phyloP scores from a whole-genome alignment of 1,140 invertebrate species.

The Drosophila virilis region DNA sequence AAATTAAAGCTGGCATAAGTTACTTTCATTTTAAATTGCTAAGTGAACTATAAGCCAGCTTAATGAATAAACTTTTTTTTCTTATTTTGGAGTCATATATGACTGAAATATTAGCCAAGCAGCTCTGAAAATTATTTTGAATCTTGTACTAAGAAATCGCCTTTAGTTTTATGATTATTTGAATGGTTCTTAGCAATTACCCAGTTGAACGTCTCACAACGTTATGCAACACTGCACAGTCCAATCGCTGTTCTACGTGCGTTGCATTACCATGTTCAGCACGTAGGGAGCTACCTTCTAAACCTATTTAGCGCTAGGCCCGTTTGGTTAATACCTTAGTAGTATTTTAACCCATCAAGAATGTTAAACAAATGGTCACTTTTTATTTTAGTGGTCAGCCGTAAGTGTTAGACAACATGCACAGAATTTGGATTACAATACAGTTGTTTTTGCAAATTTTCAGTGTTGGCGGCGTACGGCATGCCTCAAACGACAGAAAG shows the following conservation, averaged over 20 bases:
- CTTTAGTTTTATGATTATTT: background rate
- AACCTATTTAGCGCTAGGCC: constrained; percentile 24
- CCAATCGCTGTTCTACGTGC: constrained; percentile 31
- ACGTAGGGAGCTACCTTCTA: constrained; percentile 11
- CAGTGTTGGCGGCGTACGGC: constrained; percentile 2
- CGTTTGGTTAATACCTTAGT: constrained; percentile 10
- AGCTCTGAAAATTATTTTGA: too few species aligned
- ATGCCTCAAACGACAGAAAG: background rate
- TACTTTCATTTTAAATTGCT: too few species aligned
- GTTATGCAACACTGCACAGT: constrained; percentile 4
- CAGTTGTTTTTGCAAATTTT: background rate
- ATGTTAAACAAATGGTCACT: constrained; percentile 18
- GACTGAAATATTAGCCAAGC: too few species aligned
- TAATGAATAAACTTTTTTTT: too few species aligned
- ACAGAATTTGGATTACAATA: background rate
- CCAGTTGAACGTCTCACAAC: background rate
- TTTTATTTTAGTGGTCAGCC: constrained; percentile 2
- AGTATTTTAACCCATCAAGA: background rate
- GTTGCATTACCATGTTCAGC: background rate
- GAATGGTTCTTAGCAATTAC: background rate
- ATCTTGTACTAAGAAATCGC: too few species aligned
- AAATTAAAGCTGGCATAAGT: too few species aligned
- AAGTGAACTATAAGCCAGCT: too few species aligned
- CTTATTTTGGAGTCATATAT: too few species aligned
- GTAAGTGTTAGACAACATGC: constrained; percentile 15